phyloP scores from a whole-genome alignment of 2,888 invertebrate genomes.

The Oscheius sp. region DNA sequence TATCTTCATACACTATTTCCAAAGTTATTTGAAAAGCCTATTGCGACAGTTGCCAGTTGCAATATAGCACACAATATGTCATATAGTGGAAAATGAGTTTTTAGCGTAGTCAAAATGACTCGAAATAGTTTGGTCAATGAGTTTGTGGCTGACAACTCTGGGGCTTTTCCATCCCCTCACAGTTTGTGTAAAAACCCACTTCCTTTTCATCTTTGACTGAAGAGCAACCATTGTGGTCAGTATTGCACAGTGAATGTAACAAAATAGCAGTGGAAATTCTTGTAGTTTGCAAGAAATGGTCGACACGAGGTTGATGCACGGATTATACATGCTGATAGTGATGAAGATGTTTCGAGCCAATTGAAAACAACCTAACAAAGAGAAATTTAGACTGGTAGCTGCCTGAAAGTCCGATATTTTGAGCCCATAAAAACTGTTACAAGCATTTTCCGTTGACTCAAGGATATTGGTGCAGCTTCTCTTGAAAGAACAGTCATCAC shows the following conservation, averaged over 20 bases:
- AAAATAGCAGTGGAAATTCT: conserved; percentile 56
- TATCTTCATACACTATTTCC: too few species aligned
- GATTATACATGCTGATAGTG: conserved; percentile 48
- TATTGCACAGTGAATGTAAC: conserved; percentile 52
- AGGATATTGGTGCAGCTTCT: conserved; percentile 48
- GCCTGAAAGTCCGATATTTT: conserved; percentile 38
- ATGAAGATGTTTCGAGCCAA: conserved; percentile 49
- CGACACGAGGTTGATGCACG: conserved; percentile 45
- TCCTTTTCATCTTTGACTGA: conserved; percentile 21
- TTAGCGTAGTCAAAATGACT: too few species aligned
- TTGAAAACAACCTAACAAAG: conserved; percentile 48
- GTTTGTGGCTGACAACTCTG: too few species aligned
- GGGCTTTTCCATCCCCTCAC: too few species aligned
- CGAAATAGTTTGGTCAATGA: too few species aligned
- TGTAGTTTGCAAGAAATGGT: conserved; percentile 54
- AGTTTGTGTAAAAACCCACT: background rate
- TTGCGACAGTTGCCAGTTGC: too few species aligned
- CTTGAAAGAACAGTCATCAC: conserved; percentile 50
- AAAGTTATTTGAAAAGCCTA: too few species aligned
- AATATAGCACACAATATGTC: too few species aligned
- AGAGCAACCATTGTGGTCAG: conserved; percentile 13
- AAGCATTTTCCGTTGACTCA: conserved; percentile 48
- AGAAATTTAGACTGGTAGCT: conserved; percentile 44
- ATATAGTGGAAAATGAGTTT: too few species aligned
- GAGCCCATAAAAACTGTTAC: conserved; percentile 25